phyloP scores from a whole-genome alignment of 1,140 invertebrate species.

The Melitaea cinxia region DNA sequence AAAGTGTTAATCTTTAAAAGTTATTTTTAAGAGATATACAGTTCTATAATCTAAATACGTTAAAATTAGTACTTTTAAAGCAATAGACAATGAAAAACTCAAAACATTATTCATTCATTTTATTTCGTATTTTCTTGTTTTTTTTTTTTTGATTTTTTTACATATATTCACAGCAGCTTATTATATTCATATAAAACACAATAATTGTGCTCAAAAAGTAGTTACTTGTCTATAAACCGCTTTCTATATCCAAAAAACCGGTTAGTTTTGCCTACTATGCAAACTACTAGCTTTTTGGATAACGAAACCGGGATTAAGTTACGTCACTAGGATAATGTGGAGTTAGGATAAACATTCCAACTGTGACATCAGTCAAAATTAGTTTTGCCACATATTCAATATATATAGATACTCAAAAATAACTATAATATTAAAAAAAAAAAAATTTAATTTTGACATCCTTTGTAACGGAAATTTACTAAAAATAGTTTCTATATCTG shows the following conservation, averaged over 20 bases:
- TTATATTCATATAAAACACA: slow-evolving; percentile 46
- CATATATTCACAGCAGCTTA: slow-evolving; percentile 58
- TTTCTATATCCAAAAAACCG: too few species aligned
- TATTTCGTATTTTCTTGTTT: slow-evolving; percentile 16
- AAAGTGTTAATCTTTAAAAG: too few species aligned
- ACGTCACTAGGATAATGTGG: not conserved
- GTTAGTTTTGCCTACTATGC: too few species aligned
- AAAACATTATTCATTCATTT: slow-evolving; percentile 7
- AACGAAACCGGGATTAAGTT: too few species aligned
- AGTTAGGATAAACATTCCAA: not conserved
- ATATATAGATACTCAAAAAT: too few species aligned
- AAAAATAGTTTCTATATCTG: not conserved
- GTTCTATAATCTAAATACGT: too few species aligned
- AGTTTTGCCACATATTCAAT: slow-evolving; percentile 1
- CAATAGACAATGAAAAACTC: slow-evolving; percentile 6
- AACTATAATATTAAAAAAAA: not conserved
- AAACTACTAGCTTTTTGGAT: too few species aligned
- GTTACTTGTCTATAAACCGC: too few species aligned
- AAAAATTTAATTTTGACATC: not conserved
- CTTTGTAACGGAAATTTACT: not conserved
- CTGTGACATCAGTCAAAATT: not conserved
- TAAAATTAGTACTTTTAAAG: too few species aligned
- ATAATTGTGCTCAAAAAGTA: slow-evolving; percentile 45
- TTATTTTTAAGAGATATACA: too few species aligned
- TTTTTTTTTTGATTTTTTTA: slow-evolving; percentile 46